Percentiles rank a stretch among this genome's conserved stretches.
These are phyloP conservation scores for Epirrita christyi DNA, from an alignment of 2,888 invertebrate species.

Conservation along the genomic window DNA sequence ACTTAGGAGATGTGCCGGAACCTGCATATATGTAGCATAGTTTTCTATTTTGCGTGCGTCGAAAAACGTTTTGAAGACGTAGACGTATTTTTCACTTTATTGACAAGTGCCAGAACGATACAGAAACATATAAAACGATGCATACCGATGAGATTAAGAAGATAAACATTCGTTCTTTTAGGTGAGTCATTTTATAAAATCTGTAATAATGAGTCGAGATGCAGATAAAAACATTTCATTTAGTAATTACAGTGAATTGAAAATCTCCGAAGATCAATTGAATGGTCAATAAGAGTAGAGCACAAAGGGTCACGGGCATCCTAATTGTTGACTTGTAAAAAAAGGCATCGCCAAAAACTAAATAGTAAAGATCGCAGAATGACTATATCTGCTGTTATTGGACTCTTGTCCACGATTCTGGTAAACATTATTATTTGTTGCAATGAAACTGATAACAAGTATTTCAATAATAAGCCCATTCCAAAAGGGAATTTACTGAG, in stretches of 20 bases:
- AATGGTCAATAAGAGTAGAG: slow-evolving; percentile 72
- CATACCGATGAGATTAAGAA: slow-evolving; percentile 12
- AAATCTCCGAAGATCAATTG: slow-evolving; percentile 76
- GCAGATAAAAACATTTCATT: slow-evolving; percentile 31
- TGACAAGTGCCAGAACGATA: slow-evolving; percentile 7
- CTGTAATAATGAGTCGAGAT: slow-evolving; percentile 15
- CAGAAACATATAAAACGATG: slow-evolving; percentile 22
- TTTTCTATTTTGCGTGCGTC: no score
- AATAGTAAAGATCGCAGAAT: slow-evolving; percentile 19
- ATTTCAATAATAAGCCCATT: slow-evolving; percentile 65
- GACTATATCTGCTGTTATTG: slow-evolving; percentile 33
- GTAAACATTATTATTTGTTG: slow-evolving; percentile 50
- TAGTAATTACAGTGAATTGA: slow-evolving; percentile 50
- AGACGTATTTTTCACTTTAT: no score
- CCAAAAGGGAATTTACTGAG: slow-evolving; percentile 64
- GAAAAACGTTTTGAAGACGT: no score
- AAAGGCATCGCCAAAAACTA: slow-evolving; percentile 50
- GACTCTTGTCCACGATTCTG: slow-evolving; percentile 46
- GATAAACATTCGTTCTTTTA: slow-evolving; percentile 24
- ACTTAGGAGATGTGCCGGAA: slow-evolving; percentile 10
- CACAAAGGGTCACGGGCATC: slow-evolving; percentile 72
- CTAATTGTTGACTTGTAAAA: slow-evolving; percentile 65
- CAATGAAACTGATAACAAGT: slow-evolving; percentile 60
- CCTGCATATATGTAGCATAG: neutral
- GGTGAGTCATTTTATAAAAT: slow-evolving; percentile 25